Percentiles rank a stretch among this genome's conserved stretches.
Conservation (phyloP, 1,140 invertebrate species). For the Hormaphis cornu region DNA sequence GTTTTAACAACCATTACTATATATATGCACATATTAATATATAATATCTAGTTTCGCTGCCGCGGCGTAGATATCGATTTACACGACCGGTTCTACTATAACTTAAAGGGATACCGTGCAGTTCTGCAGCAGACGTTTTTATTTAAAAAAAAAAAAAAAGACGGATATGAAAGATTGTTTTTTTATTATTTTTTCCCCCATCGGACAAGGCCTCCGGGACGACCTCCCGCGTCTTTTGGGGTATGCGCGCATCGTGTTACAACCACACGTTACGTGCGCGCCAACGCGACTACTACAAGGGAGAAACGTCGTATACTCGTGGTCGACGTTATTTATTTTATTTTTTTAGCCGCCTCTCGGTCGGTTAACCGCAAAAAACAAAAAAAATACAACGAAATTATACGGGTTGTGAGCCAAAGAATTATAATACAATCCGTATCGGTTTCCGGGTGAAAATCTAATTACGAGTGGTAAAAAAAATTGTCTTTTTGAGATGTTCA, state of each 20-base stretch:
- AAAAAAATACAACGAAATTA: too few species aligned
- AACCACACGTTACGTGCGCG: neutral
- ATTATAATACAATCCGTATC: too few species aligned
- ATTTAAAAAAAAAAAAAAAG: neutral
- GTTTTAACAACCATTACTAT: neutral
- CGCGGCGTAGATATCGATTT: conserved; percentile 18
- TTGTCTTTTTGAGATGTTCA: too few species aligned
- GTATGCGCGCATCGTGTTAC: conserved; percentile 5
- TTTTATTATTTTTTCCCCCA: conserved; percentile 22
- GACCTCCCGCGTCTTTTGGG: conserved; percentile 15
- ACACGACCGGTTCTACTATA: conserved; percentile 23
- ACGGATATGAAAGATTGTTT: conserved; percentile 15
- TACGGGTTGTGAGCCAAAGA: too few species aligned
- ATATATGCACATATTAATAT: neutral
- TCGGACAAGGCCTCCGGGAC: conserved; percentile 17
- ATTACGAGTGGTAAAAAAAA: too few species aligned
- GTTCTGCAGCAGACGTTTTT: neutral
- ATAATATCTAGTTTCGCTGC: conserved; percentile 4
- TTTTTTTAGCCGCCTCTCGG: too few species aligned
- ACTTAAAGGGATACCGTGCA: conserved; percentile 1
- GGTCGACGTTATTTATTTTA: too few species aligned
- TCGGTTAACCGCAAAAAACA: too few species aligned
- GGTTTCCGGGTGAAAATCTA: too few species aligned
- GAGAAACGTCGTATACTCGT: neutral
- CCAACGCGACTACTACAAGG: neutral